Conservation (phyloP, 2,888 invertebrate genomes). For the Elysia crispata region DNA sequence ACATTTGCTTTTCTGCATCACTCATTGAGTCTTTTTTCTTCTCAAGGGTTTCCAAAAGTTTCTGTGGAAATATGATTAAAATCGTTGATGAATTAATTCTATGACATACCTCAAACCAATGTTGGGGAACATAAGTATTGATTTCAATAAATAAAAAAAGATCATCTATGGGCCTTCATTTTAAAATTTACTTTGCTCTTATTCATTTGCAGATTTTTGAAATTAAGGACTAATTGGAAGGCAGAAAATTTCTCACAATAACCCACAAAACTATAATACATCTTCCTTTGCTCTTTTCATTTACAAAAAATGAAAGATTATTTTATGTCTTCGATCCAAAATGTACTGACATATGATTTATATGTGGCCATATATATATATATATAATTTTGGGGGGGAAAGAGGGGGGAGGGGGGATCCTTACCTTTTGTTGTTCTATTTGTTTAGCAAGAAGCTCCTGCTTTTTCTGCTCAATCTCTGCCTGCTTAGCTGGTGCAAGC, state of each 20-base stretch:
- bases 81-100: too few species aligned
- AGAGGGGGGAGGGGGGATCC: too few species aligned
- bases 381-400: too few species aligned
- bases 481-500: constrained; percentile 85
- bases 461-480: constrained; percentile 89
- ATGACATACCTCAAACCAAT: background rate
- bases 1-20: constrained; percentile 84
- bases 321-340: too few species aligned
- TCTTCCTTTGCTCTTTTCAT: too few species aligned
- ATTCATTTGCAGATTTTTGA: too few species aligned
- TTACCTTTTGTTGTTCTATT: constrained; percentile 88
- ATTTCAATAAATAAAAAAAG: background rate
- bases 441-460: constrained; percentile 92
- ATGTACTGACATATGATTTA: too few species aligned
- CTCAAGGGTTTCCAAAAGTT: constrained; percentile 89
- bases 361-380: too few species aligned
- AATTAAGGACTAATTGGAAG: too few species aligned
- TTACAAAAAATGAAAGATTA: too few species aligned
- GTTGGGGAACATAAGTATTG: background rate
- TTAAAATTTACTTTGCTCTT: background rate
- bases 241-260: too few species aligned
- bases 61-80: constrained; percentile 61
- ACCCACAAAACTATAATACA: too few species aligned
- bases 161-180: background rate
- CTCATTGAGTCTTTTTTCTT: constrained; percentile 80